Evolutionary conservation across 2,888 invertebrate genomes (phyloP).

Genomic region (Chaitophorus viminalis): DNA sequence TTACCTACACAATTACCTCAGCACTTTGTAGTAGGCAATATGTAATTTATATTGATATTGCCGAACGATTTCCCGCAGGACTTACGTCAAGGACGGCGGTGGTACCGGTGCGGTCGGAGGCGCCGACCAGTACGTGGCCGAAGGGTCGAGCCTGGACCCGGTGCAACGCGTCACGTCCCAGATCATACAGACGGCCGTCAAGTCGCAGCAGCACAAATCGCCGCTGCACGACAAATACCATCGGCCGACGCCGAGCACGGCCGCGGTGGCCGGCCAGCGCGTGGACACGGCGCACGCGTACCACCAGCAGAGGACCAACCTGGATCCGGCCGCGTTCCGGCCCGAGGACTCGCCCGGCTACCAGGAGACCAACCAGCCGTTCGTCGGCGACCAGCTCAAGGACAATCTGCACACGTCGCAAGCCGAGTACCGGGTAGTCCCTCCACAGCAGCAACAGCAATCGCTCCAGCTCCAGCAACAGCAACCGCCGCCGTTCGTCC

Average conservation of each 20-base stretch:
- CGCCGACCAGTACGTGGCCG: constrained; percentile 41
- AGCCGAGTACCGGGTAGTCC: constrained; percentile 46
- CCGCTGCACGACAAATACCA: constrained; percentile 63
- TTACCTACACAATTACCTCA: too few species aligned
- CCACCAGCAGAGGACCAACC: constrained; percentile 60
- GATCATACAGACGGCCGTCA: constrained; percentile 59
- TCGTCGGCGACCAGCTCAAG: constrained; percentile 53
- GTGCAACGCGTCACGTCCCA: constrained; percentile 55
- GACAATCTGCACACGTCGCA: constrained; percentile 51
- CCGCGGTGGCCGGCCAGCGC: not conserved
- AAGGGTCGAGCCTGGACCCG: constrained; percentile 49
- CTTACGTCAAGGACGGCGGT: constrained; percentile 34
- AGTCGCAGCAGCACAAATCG: constrained; percentile 58
- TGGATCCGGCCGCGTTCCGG: constrained; percentile 61
- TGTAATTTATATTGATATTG: not conserved
- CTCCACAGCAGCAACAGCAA: not conserved
- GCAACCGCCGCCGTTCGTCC: not conserved
- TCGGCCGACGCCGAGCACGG: constrained; percentile 61
- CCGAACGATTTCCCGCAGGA: not conserved
- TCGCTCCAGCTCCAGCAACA: not conserved
- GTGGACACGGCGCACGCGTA: constrained; percentile 62
- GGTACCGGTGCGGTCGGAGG: not conserved
- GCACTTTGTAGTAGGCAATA: too few species aligned
- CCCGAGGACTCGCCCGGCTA: constrained; percentile 61
- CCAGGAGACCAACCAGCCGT: constrained; percentile 61